Evolutionary conservation across 2,888 invertebrate genomes (phyloP).

Genomic region (Mycalesis mineus): DNA sequence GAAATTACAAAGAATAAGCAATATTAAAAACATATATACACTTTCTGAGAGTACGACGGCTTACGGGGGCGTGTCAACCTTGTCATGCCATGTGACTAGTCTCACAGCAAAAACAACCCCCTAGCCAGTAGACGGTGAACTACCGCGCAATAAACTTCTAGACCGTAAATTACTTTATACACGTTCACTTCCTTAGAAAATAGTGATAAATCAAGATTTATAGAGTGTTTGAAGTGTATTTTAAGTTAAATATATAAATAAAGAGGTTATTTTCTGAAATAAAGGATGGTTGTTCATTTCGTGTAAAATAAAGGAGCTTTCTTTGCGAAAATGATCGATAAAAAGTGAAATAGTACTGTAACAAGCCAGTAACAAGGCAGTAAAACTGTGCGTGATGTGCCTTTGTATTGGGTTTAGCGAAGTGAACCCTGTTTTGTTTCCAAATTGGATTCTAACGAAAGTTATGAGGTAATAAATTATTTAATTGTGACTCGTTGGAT

Average conservation of each 20-base stretch:
- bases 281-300: background rate
- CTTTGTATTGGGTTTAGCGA: slow-evolving; percentile 42
- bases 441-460: slow-evolving; percentile 67
- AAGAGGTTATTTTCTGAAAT: background rate
- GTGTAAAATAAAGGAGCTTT: background rate
- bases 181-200: background rate
- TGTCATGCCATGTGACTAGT: background rate
- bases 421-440: slow-evolving; percentile 39
- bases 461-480: slow-evolving; percentile 56
- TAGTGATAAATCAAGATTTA: too few species aligned
- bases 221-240: too few species aligned
- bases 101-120: background rate
- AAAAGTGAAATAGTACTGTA: slow-evolving; percentile 23
- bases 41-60: background rate
- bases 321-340: slow-evolving; percentile 8
- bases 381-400: slow-evolving; percentile 49
- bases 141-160: background rate
- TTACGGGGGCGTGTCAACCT: background rate
- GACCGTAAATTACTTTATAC: background rate
- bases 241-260: too few species aligned
- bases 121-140: background rate
- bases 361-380: slow-evolving; percentile 12
- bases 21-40: background rate
- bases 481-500: background rate
- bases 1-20: too few species aligned